These are phyloP conservation scores for Nestor notabilis DNA, from an alignment of 2,113 vertebrate genomes.

Conservation along the genomic window DNA sequence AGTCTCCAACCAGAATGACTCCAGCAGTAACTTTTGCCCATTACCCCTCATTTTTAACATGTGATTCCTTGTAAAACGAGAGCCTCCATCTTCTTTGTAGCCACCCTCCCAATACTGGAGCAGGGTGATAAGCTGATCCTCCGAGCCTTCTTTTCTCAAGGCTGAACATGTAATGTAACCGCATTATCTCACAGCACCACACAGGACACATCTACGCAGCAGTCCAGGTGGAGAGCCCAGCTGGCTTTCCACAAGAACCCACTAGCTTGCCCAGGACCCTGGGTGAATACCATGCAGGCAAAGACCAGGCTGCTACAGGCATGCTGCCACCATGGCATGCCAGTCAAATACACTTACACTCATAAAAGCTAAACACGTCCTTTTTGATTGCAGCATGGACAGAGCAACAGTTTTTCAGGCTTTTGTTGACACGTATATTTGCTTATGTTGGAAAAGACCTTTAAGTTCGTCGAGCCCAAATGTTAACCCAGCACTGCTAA, in stretches of 20 bases:
- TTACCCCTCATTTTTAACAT: background rate
- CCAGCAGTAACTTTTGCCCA: background rate
- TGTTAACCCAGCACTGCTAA: background rate
- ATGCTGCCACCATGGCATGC: fast-evolving
- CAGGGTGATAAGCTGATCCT: background rate
- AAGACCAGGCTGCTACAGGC: background rate
- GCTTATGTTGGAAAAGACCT: background rate
- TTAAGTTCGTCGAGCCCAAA: background rate
- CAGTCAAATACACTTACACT: fast-evolving
- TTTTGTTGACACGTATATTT: background rate
- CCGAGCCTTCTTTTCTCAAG: background rate
- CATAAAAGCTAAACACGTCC: fast-evolving
- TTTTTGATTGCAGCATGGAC: background rate
- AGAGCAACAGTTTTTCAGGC: background rate
- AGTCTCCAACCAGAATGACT: background rate
- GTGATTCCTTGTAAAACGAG: background rate
- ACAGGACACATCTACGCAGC: background rate
- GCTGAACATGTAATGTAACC: background rate
- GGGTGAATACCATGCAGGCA: background rate
- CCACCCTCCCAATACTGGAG: background rate
- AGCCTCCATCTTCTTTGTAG: background rate
- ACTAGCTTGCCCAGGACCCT: too few species aligned
- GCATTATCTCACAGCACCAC: background rate
- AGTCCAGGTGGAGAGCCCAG: background rate
- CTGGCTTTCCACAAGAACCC: background rate